These are phyloP conservation scores for Agrochola lota DNA, from an alignment of 2,888 invertebrate genomes.

Conservation along the genomic window DNA sequence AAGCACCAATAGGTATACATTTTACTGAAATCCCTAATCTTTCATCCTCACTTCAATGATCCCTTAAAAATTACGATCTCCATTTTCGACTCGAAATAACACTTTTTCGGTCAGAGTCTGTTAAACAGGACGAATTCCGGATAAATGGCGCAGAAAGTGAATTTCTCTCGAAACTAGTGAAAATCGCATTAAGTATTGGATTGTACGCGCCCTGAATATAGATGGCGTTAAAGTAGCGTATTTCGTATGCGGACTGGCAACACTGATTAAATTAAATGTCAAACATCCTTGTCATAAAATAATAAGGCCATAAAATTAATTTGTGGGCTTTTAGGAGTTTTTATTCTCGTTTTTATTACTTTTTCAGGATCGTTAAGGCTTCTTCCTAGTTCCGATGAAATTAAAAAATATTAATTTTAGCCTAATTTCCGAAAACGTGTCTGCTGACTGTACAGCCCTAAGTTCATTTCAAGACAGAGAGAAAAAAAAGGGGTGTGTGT, in stretches of 20 bases:
- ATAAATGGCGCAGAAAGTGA: slow-evolving; percentile 83
- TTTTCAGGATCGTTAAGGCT: slow-evolving; percentile 26
- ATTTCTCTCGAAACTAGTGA: slow-evolving; percentile 82
- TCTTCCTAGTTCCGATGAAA: slow-evolving; percentile 11
- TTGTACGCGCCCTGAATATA: slow-evolving; percentile 71
- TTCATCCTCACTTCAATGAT: slow-evolving; percentile 18
- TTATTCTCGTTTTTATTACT: slow-evolving; percentile 51
- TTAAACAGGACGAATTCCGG: slow-evolving; percentile 67
- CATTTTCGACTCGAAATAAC: slow-evolving; percentile 37
- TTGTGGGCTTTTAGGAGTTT: slow-evolving; percentile 44
- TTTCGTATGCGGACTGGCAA: slow-evolving; percentile 69
- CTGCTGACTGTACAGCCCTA: no score
- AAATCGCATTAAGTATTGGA: slow-evolving; percentile 79
- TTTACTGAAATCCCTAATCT: slow-evolving; percentile 6
- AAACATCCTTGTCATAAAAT: slow-evolving; percentile 61
- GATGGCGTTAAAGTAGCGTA: slow-evolving; percentile 68
- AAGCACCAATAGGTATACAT: not conserved
- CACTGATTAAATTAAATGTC: slow-evolving; percentile 65
- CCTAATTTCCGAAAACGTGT: not conserved
- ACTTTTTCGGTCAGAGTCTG: slow-evolving; percentile 46
- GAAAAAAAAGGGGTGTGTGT: not conserved
- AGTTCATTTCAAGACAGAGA: not conserved
- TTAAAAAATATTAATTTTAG: slow-evolving; percentile 3
- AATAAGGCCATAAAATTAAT: slow-evolving; percentile 59
- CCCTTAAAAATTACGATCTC: slow-evolving; percentile 42